Evolutionary conservation across 2,113 vertebrate genomes (phyloP).

Genomic region (Vimba vimba): DNA sequence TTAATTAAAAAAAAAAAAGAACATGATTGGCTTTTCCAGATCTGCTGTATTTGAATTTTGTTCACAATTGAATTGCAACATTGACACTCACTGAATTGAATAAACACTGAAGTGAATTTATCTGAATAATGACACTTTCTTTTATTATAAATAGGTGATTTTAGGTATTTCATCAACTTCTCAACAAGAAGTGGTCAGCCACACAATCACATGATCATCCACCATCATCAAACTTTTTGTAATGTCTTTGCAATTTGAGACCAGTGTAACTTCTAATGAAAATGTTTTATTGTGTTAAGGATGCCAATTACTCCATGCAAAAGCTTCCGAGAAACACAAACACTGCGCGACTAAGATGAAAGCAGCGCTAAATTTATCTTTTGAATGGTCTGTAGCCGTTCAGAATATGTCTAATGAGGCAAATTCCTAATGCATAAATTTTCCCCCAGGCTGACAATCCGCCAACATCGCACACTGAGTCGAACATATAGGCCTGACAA

Average conservation of each 20-base stretch:
- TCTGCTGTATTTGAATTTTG: too few species aligned
- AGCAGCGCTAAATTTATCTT: conserved; percentile 20
- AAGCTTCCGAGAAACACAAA: neutral
- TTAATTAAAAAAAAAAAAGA: too few species aligned
- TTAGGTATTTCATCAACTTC: neutral
- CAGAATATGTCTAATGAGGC: conserved; percentile 32
- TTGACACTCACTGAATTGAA: too few species aligned
- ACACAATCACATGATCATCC: neutral
- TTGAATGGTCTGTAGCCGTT: conserved; percentile 17
- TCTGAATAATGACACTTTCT: too few species aligned
- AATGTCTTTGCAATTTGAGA: neutral
- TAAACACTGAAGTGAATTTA: too few species aligned
- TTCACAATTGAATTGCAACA: too few species aligned
- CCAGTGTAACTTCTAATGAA: neutral
- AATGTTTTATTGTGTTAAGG: conserved; percentile 19
- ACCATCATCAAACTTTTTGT: neutral
- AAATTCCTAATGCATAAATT: conserved; percentile 34
- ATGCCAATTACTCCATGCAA: conserved; percentile 16
- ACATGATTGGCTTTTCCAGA: too few species aligned
- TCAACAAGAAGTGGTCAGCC: neutral
- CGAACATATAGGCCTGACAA: conserved; percentile 5
- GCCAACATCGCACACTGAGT: neutral
- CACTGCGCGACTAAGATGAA: neutral
- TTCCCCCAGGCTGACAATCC: conserved; percentile 5
- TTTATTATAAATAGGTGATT: neutral